Evolutionary conservation across 2,797 vertebrate genomes (phyloP).

Genomic region (Botia kubotai): DNA sequence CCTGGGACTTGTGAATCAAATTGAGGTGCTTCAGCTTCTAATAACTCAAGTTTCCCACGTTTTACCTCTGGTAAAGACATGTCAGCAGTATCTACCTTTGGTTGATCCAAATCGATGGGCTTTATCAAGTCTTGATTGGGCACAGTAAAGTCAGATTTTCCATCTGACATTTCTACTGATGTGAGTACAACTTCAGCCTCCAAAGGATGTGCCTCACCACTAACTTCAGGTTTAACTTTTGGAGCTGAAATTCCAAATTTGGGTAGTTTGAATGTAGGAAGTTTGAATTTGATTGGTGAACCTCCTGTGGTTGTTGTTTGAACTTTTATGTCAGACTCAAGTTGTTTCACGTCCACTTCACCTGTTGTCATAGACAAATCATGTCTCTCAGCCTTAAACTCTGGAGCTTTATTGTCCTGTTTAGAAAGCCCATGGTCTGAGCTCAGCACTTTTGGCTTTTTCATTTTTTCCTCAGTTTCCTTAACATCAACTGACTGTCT

Average conservation of each 20-base stretch:
- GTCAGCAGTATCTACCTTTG: constrained; percentile 30
- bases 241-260: constrained; percentile 60
- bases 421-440: constrained; percentile 43
- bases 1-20: constrained; percentile 44
- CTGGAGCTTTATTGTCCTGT: constrained; percentile 27
- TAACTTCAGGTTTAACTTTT: constrained; percentile 39
- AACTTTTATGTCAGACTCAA: constrained; percentile 13
- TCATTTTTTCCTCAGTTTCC: constrained; percentile 4
- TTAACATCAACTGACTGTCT: constrained; percentile 17
- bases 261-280: constrained; percentile 52
- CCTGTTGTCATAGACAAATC: constrained; percentile 13
- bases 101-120: constrained; percentile 7
- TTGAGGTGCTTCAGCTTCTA: constrained; percentile 44
- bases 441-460: constrained; percentile 37
- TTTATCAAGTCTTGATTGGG: constrained; percentile 1
- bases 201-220: constrained; percentile 5
- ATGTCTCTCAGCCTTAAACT: not conserved
- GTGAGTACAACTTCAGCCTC: constrained; percentile 6
- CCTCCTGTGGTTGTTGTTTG: constrained; percentile 25
- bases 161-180: not conserved
- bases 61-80: constrained; percentile 47
- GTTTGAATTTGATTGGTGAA: constrained; percentile 54
- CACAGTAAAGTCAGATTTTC: constrained; percentile 16
- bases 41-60: constrained; percentile 12
- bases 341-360: constrained; percentile 27